These are phyloP conservation scores for Cassiopea andromeda DNA, from an alignment of 30 jellyfish, hydroid and myxozoan species.

Conservation along the genomic window DNA sequence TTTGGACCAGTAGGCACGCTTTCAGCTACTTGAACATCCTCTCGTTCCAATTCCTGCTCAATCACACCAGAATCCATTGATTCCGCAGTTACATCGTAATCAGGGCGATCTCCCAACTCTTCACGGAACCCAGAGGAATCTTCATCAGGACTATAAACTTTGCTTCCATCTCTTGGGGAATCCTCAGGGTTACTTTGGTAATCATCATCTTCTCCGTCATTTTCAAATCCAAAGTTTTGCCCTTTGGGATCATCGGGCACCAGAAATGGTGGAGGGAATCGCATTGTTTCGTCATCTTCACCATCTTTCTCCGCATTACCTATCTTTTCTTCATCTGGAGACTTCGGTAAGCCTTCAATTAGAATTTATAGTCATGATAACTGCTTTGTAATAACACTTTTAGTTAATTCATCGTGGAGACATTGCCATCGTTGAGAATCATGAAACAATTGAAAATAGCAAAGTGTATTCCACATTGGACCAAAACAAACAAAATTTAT, in stretches of 20 bases:
- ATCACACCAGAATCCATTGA: constrained; percentile 67
- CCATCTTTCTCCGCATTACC: constrained; percentile 16
- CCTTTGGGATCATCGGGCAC: constrained; percentile 62
- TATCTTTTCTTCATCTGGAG: constrained; percentile 25
- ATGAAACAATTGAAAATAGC: too few relatives aligned
- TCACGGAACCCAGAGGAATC: constrained; percentile 67
- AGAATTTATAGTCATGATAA: too few relatives aligned
- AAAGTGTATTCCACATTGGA: too few relatives aligned
- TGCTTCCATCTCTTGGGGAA: background rate
- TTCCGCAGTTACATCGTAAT: constrained; percentile 53
- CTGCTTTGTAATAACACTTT: too few relatives aligned
- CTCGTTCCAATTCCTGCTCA: constrained; percentile 56
- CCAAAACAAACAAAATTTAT: too few relatives aligned
- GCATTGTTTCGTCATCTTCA: constrained; percentile 67
- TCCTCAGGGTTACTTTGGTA: constrained; percentile 11
- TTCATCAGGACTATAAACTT: constrained; percentile 19
- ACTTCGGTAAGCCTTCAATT: constrained; percentile 19
- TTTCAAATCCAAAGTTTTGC: constrained; percentile 56
- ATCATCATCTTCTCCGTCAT: constrained; percentile 63
- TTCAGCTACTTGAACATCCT: constrained; percentile 34
- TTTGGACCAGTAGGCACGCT: constrained; percentile 33
- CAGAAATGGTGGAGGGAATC: constrained; percentile 63
- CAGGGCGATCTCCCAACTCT: constrained; percentile 46
- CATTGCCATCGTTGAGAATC: too few relatives aligned
- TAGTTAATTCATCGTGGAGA: too few relatives aligned